Evolutionary conservation across 2,888 invertebrate species (phyloP).

Genomic region (Dryomyza anilis): DNA sequence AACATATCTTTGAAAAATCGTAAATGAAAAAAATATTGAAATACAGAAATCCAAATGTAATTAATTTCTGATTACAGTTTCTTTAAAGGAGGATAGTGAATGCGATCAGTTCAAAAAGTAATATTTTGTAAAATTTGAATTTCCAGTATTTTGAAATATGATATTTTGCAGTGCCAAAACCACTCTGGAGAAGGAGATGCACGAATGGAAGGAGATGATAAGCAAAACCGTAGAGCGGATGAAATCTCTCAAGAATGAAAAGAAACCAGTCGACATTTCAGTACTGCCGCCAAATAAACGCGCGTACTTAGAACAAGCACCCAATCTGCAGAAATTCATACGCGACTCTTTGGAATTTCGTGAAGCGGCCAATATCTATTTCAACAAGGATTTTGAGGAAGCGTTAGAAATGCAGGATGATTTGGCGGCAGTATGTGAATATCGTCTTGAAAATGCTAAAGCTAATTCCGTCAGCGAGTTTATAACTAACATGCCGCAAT

Average conservation of each 20-base stretch:
- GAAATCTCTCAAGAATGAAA: constrained; percentile 28
- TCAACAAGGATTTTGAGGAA: constrained; percentile 39
- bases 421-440: constrained; percentile 38
- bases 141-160: background rate
- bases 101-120: constrained; percentile 37
- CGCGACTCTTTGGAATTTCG: constrained; percentile 45
- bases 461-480: constrained; percentile 28
- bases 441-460: constrained; percentile 26
- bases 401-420: constrained; percentile 39
- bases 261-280: constrained; percentile 30
- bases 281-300: constrained; percentile 45
- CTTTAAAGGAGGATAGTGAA: constrained; percentile 19
- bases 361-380: constrained; percentile 39
- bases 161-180: constrained; percentile 38
- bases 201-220: constrained; percentile 40
- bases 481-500: constrained; percentile 29
- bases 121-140: constrained; percentile 1
- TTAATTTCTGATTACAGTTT: background rate
- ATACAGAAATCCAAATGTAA: background rate
- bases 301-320: constrained; percentile 41
- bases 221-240: constrained; percentile 28
- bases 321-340: constrained; percentile 44
- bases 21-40: constrained; percentile 27
- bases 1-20: constrained; percentile 41
- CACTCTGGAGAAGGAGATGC: constrained; percentile 39